Percentiles rank a stretch among this genome's conserved stretches.
These are phyloP conservation scores for Crocallis elinguaria DNA, from an alignment of 2,888 invertebrate genomes.

Conservation along the genomic window DNA sequence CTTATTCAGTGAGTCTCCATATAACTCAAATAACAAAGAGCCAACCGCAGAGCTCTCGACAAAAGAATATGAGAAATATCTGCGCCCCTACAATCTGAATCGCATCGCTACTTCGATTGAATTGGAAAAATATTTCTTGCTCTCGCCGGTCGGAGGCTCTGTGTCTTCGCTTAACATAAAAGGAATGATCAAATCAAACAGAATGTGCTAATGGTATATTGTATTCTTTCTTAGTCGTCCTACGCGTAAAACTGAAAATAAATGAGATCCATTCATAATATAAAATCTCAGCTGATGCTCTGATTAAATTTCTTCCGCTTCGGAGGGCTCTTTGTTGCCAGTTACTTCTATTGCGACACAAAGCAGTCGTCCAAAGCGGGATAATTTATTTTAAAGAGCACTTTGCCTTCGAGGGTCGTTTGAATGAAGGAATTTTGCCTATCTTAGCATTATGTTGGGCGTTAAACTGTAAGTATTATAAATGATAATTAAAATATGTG, in stretches of 20 bases:
- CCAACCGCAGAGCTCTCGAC: slow-evolving; percentile 69
- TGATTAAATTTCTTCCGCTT: slow-evolving; percentile 66
- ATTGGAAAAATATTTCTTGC: slow-evolving; percentile 75
- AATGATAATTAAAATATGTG: background rate
- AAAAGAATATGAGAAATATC: slow-evolving; percentile 82
- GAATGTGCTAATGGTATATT: slow-evolving; percentile 4
- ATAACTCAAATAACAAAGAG: slow-evolving; percentile 77
- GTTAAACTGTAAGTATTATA: background rate
- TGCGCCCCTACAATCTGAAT: slow-evolving; percentile 69
- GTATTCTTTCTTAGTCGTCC: slow-evolving; percentile 10
- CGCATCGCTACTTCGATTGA: slow-evolving; percentile 70
- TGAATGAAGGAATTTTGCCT: slow-evolving; percentile 17
- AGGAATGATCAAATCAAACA: slow-evolving; percentile 22
- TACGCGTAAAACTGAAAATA: slow-evolving; percentile 15
- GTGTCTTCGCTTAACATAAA: slow-evolving; percentile 18
- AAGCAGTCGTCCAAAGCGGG: slow-evolving; percentile 57
- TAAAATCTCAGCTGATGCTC: slow-evolving; percentile 53
- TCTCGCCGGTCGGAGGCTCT: slow-evolving; percentile 36
- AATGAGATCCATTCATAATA: slow-evolving; percentile 52
- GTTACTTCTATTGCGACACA: slow-evolving; percentile 58
- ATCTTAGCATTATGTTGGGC: slow-evolving; percentile 5
- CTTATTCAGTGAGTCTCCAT: slow-evolving; percentile 69
- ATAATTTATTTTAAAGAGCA: slow-evolving; percentile 62
- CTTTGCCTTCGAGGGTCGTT: slow-evolving; percentile 40
- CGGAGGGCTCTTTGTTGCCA: slow-evolving; percentile 60